Conservation (phyloP, 2,113 vertebrate genomes). For the Solenodon paradoxus region DNA sequence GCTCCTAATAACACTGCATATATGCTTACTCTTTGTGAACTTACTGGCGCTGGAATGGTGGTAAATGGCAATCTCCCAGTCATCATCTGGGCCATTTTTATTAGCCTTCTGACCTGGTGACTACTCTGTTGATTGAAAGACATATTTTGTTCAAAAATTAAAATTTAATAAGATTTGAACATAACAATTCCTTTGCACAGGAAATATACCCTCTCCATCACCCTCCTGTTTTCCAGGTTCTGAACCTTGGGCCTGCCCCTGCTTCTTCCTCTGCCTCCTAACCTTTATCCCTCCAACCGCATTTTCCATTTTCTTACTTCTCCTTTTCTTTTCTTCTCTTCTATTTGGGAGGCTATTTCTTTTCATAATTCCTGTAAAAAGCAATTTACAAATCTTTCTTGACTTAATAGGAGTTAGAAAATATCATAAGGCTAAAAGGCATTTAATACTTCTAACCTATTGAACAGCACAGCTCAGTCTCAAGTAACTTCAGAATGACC, state of each 20-base stretch:
- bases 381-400: too few relatives aligned
- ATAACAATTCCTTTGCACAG: neutral
- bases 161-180: neutral
- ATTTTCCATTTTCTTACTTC: neutral
- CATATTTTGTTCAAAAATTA: neutral
- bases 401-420: too few relatives aligned
- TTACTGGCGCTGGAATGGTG: too few relatives aligned
- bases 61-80: neutral
- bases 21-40: neutral
- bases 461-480: too few relatives aligned
- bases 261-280: rapidly evolving
- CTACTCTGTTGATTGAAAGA: neutral
- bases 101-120: neutral
- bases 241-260: too few relatives aligned
- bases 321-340: too few relatives aligned
- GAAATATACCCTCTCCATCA: rapidly evolving
- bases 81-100: neutral
- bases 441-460: too few relatives aligned
- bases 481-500: too few relatives aligned
- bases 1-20: neutral
- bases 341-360: neutral
- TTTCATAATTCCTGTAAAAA: neutral
- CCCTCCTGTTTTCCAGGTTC: too few relatives aligned
- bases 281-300: rapidly evolving
- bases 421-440: too few relatives aligned